Percentiles rank a stretch among this genome's conserved stretches.
These are phyloP conservation scores for Calcarius lapponicus DNA, from an alignment of 2,797 vertebrate genomes.

Conservation along the genomic window DNA sequence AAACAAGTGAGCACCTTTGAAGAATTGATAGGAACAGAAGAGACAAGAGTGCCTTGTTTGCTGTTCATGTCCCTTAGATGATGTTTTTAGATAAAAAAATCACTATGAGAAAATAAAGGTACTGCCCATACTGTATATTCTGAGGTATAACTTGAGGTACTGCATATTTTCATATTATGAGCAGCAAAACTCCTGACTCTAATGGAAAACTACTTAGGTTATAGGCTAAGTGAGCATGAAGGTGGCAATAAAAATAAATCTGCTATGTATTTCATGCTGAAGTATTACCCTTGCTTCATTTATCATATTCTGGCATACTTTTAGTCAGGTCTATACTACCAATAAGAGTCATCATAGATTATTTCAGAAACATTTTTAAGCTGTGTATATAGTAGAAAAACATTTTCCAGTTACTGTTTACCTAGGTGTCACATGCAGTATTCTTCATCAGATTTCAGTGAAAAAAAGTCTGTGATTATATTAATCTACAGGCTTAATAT, in stretches of 20 bases:
- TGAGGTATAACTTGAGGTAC: not conserved
- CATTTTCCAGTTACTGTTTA: not conserved
- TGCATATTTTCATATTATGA: not conserved
- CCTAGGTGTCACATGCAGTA: not conserved
- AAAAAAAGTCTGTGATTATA: slow-evolving; percentile 28
- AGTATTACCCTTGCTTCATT: not conserved
- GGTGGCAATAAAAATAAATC: slow-evolving; percentile 25
- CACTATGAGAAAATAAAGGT: not conserved
- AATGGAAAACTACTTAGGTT: not conserved
- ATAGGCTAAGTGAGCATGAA: not conserved
- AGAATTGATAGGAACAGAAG: not conserved
- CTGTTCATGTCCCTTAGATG: not conserved
- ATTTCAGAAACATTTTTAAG: not conserved
- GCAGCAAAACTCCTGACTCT: not conserved
- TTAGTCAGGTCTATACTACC: not conserved
- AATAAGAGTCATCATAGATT: not conserved
- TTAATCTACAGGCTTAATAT: slow-evolving; percentile 1
- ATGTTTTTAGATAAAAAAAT: not conserved
- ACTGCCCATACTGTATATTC: not conserved
- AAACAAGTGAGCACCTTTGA: not conserved
- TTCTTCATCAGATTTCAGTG: slow-evolving; percentile 22
- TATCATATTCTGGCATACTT: not conserved
- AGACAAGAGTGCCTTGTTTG: not conserved
- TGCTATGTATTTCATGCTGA: not conserved
- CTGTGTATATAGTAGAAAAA: not conserved